Evolutionary conservation across 2,113 vertebrate species (phyloP).

Genomic region (Tragelaphus imberbis): DNA sequence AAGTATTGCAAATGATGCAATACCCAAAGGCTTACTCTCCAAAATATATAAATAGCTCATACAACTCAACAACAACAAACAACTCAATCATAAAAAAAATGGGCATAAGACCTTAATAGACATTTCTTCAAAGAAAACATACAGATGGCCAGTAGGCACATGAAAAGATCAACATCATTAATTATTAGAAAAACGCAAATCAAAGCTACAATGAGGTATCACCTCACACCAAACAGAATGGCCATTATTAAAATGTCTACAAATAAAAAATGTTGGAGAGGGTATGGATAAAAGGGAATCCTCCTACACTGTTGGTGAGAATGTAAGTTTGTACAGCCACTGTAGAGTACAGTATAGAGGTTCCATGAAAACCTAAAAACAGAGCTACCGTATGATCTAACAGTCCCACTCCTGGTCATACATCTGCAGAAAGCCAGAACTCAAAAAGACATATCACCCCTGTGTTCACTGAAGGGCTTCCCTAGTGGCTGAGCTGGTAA

Average conservation of each 20-base stretch:
- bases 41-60: neutral
- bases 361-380: neutral
- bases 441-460: neutral
- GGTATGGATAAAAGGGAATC: neutral
- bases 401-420: neutral
- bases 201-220: neutral
- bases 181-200: neutral
- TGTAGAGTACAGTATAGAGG: neutral
- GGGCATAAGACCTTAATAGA: neutral
- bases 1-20: neutral
- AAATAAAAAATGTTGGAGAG: neutral
- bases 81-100: neutral
- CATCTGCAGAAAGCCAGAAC: neutral
- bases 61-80: neutral
- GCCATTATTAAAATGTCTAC: neutral
- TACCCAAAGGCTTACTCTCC: neutral
- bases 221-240: rapidly evolving
- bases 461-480: neutral
- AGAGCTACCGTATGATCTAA: neutral
- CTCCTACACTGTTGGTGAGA: neutral
- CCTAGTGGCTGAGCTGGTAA: neutral
- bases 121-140: neutral
- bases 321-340: neutral
- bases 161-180: neutral
- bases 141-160: neutral